Percentiles rank a stretch among this genome's conserved stretches.
These are phyloP conservation scores for Phengaris alcon DNA, from an alignment of 2,888 invertebrate species.

Conservation along the genomic window DNA sequence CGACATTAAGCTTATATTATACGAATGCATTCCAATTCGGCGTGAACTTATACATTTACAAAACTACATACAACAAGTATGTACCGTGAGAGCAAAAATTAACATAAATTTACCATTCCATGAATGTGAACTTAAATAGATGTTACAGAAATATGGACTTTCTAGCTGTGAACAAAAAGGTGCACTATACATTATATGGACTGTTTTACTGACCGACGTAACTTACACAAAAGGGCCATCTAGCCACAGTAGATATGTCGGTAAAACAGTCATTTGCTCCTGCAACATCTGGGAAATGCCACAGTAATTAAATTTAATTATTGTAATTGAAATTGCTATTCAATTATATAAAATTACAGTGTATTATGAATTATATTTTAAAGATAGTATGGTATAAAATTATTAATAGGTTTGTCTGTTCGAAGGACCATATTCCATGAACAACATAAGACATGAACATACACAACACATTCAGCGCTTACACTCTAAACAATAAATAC, in stretches of 20 bases:
- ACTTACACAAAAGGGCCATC: neutral
- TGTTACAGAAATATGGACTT: slow-evolving; percentile 12
- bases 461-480: slow-evolving; percentile 60
- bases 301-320: too few relatives aligned
- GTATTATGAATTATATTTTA: neutral
- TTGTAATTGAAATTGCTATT: too few relatives aligned
- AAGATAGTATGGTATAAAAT: neutral
- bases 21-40: neutral
- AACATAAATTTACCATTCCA: slow-evolving; percentile 12
- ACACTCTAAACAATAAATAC: slow-evolving; percentile 58
- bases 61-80: slow-evolving; percentile 13
- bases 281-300: neutral
- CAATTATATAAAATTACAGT: neutral
- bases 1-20: slow-evolving; percentile 10
- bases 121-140: neutral
- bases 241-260: neutral
- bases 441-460: slow-evolving; percentile 36
- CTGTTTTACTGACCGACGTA: neutral
- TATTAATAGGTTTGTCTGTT: slow-evolving; percentile 15
- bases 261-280: neutral
- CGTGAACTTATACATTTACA: slow-evolving; percentile 13
- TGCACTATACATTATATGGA: neutral
- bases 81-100: neutral
- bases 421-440: slow-evolving; percentile 40
- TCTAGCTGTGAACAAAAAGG: neutral